A percentile compares a stretch with the other conserved stretches of the same genome.
These are phyloP conservation scores for Agrilus mali DNA, from an alignment of 2,888 invertebrate species.

Conservation along the genomic window DNA sequence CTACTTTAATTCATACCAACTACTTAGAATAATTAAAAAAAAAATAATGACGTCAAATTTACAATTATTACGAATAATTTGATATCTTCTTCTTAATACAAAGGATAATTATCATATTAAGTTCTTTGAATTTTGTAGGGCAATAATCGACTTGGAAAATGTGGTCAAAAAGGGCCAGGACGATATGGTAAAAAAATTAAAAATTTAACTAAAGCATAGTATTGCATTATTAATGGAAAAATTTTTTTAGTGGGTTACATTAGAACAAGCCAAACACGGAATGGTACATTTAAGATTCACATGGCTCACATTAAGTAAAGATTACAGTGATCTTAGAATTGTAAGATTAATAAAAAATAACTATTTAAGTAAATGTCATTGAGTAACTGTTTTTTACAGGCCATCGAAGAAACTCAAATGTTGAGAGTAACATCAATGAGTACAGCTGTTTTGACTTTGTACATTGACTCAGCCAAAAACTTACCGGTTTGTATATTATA, in stretches of 20 bases:
- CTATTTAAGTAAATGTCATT: slow-evolving; percentile 2
- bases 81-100: no score
- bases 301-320: slow-evolving; percentile 74
- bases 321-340: slow-evolving; percentile 57
- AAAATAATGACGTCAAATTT: no score
- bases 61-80: no score
- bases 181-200: slow-evolving; percentile 49
- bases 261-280: slow-evolving; percentile 93
- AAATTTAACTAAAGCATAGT: slow-evolving; percentile 1
- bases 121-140: slow-evolving; percentile 38
- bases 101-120: no score
- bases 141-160: slow-evolving; percentile 56
- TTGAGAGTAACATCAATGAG: slow-evolving; percentile 63
- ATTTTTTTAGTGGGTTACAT: slow-evolving; percentile 71
- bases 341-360: slow-evolving; percentile 48
- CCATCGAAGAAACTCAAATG: slow-evolving; percentile 60
- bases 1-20: no score
- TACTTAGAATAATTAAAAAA: no score
- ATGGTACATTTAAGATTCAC: slow-evolving; percentile 79
- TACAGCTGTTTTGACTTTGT: slow-evolving; percentile 69
- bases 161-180: slow-evolving; percentile 57
- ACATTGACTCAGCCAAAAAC: slow-evolving; percentile 84
- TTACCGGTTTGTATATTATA: slow-evolving; percentile 66
- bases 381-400: slow-evolving; percentile 35
- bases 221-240: slow-evolving; percentile 6